Evolutionary conservation across 2,113 vertebrate species (phyloP).

Genomic region (Pelodiscus sinensis): DNA sequence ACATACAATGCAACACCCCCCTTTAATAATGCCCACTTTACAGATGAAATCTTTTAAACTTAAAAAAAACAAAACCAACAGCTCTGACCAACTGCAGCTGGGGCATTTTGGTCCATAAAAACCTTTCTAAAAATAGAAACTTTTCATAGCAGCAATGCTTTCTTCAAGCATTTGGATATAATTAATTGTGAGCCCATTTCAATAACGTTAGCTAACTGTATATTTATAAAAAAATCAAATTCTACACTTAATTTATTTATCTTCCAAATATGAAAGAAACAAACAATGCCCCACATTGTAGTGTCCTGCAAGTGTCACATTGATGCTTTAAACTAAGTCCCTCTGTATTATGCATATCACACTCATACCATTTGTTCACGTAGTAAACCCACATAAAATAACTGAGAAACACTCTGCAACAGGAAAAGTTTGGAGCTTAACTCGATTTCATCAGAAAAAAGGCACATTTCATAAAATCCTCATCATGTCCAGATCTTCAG

Average conservation of each 20-base stretch:
- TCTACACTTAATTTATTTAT: conserved; percentile 81
- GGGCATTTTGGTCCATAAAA: conserved; percentile 89
- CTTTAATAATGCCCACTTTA: conserved; percentile 86
- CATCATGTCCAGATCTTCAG: conserved; percentile 75
- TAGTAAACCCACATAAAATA: conserved; percentile 72
- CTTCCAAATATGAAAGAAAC: conserved; percentile 90
- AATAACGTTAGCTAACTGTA: conserved; percentile 81
- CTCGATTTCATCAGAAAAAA: conserved; percentile 83
- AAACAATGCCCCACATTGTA: conserved; percentile 86
- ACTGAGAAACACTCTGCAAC: conserved; percentile 73
- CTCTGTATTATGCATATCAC: conserved; percentile 73
- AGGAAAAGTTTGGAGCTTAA: conserved; percentile 81
- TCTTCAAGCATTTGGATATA: conserved; percentile 84
- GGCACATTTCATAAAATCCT: conserved; percentile 86
- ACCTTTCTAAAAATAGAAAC: conserved; percentile 89
- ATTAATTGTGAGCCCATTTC: conserved; percentile 81
- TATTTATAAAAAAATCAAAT: conserved; percentile 76
- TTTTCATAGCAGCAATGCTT: conserved; percentile 88
- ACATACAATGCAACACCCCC: conserved; percentile 92
- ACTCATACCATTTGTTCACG: conserved; percentile 78
- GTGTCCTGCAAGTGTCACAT: conserved; percentile 80
- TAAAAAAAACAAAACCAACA: conserved; percentile 71
- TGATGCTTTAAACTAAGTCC: conserved; percentile 78
- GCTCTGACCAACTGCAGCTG: conserved; percentile 80
- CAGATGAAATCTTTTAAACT: conserved; percentile 74